Conservation (phyloP, 2,797 vertebrate genomes). For the Lepus oiostolus region DNA sequence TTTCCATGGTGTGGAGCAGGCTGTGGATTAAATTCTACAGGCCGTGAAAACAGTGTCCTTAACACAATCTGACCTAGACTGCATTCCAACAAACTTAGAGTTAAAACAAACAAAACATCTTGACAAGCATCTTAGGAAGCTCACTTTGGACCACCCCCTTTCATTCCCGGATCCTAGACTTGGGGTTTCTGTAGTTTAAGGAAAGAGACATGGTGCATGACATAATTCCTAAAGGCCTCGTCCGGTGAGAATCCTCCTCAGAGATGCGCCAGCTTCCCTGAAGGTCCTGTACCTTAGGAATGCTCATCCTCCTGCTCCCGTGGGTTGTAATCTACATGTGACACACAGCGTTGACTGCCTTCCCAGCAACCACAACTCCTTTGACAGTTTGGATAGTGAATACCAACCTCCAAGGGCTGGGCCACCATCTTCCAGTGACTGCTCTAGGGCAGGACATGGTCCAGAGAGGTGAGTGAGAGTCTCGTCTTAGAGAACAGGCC, state of each 20-base stretch:
- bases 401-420: background rate
- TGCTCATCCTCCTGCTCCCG: background rate
- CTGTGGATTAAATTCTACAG: background rate
- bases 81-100: background rate
- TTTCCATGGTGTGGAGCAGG: background rate
- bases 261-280: background rate
- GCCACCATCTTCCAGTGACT: background rate
- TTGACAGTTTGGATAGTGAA: background rate
- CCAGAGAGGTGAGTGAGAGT: background rate
- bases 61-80: background rate
- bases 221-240: background rate
- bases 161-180: background rate
- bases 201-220: background rate
- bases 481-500: background rate
- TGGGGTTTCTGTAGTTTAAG: background rate
- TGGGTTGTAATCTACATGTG: background rate
- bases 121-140: background rate
- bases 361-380: background rate
- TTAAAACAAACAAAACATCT: background rate
- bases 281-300: background rate
- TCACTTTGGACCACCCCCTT: background rate
- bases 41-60: background rate
- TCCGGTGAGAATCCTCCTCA: background rate
- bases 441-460: background rate
- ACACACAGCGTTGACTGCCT: background rate